phyloP scores from a whole-genome alignment of 2,797 vertebrate genomes.

The Taeniopygia guttata region DNA sequence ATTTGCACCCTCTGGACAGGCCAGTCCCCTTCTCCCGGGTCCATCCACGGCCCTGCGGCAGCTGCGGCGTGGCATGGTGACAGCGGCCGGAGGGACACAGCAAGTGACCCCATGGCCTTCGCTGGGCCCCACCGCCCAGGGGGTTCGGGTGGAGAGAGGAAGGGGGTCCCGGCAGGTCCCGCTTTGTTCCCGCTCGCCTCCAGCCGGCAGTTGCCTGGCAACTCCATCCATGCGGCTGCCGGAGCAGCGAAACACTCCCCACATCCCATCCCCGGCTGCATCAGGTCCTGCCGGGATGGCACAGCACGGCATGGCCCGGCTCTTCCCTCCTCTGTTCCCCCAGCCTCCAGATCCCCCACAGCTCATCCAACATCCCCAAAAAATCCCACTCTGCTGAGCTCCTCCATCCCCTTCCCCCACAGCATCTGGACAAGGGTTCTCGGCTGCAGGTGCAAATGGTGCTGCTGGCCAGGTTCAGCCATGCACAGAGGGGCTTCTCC shows the following conservation, averaged over 20 bases:
- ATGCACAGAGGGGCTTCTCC: not conserved
- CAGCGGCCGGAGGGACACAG: accelerated
- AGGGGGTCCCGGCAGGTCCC: not conserved
- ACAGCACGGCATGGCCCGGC: accelerated
- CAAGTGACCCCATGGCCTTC: accelerated
- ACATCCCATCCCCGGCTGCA: not conserved
- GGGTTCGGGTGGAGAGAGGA: not conserved
- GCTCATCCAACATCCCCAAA: not conserved
- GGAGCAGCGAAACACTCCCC: not conserved
- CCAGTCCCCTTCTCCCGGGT: accelerated
- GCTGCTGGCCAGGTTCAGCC: not conserved
- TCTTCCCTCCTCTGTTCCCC: accelerated
- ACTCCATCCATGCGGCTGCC: not conserved
- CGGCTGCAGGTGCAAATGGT: accelerated
- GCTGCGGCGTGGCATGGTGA: accelerated
- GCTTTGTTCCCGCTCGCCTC: conserved; percentile 28
- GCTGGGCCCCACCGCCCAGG: not conserved
- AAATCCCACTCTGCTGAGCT: not conserved
- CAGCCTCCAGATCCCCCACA: not conserved
- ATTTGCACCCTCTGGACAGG: accelerated
- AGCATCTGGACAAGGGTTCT: accelerated
- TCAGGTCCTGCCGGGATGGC: not conserved
- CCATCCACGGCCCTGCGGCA: not conserved
- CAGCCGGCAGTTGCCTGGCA: conserved; percentile 52
- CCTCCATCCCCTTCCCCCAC: not conserved